Evolutionary conservation across 2,888 invertebrate genomes (phyloP).

Genomic region (Macrosoma leucophasiata): DNA sequence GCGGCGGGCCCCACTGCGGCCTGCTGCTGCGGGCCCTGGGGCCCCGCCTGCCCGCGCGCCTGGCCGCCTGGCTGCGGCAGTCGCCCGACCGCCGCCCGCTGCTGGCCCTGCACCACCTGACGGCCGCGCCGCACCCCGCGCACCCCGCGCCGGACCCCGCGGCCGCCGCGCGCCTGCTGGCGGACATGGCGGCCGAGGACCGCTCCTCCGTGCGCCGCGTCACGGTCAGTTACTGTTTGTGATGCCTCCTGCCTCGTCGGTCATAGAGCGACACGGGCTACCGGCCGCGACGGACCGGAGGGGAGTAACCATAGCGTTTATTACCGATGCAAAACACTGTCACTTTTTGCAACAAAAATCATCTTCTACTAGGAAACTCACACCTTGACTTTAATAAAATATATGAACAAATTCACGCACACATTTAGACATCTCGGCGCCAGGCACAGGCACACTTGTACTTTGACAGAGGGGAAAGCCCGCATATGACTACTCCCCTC

Average conservation of each 20-base stretch:
- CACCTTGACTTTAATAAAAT: no score
- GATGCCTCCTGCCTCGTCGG: no score
- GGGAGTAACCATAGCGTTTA: no score
- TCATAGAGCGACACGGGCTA: no score
- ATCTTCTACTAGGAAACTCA: no score
- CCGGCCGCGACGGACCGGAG: no score
- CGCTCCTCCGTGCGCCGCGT: slow-evolving; percentile 79
- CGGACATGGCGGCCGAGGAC: slow-evolving; percentile 69
- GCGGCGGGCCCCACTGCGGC: slow-evolving; percentile 24
- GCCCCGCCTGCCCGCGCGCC: slow-evolving; percentile 20
- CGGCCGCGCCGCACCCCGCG: slow-evolving; percentile 18
- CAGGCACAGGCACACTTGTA: no score
- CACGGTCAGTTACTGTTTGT: slow-evolving; percentile 55
- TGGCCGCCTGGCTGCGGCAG: slow-evolving; percentile 27
- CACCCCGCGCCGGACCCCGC: slow-evolving; percentile 77
- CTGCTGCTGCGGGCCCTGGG: slow-evolving; percentile 22
- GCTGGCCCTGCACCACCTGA: slow-evolving; percentile 63
- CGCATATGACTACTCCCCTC: no score
- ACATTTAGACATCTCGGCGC: no score
- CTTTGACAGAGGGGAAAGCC: no score
- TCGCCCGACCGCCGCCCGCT: slow-evolving; percentile 18
- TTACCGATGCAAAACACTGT: not conserved
- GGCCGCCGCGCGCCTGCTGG: slow-evolving; percentile 60
- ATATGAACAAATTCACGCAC: no score
- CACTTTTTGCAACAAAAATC: no score